Evolutionary conservation across 2,888 invertebrate species (phyloP).

Genomic region (Drosophila cognata): DNA sequence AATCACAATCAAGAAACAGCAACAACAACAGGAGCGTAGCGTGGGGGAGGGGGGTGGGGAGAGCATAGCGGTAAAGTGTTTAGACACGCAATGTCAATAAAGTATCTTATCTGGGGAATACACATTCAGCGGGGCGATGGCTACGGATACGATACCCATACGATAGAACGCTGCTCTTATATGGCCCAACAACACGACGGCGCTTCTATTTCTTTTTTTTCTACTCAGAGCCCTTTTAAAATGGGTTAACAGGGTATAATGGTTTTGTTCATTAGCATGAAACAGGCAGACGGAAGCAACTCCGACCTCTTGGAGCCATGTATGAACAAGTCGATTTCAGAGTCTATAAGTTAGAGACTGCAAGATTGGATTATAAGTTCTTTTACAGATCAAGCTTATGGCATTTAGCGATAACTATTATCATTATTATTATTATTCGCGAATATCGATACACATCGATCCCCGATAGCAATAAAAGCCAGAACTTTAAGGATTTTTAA

Average conservation of each 20-base stretch:
- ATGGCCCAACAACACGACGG: slow-evolving; percentile 50
- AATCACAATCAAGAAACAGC: slow-evolving; percentile 75
- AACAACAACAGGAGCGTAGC: slow-evolving; percentile 29
- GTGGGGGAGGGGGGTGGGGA: background rate
- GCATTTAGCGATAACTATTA: background rate
- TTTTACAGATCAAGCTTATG: background rate
- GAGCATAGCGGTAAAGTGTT: slow-evolving; percentile 74
- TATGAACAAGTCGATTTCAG: background rate
- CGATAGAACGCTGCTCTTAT: slow-evolving; percentile 37
- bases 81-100: slow-evolving; percentile 81
- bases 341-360: background rate
- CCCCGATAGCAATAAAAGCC: background rate
- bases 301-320: background rate
- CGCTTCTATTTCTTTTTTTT: slow-evolving; percentile 6
- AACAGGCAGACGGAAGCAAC: background rate
- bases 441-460: background rate
- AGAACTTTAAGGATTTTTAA: background rate
- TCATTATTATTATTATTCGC: too few species aligned
- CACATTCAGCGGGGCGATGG: slow-evolving; percentile 63
- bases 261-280: background rate
- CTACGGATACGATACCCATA: slow-evolving; percentile 61
- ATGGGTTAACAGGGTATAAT: background rate
- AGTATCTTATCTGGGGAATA: slow-evolving; percentile 74
- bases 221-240: background rate
- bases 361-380: background rate